Evolutionary conservation across 35 echinoderm and acorn worm species (phyloP), one percentile per base, ranked within the genome.

Genomic region (Apostichopus parvimensis): DNA sequence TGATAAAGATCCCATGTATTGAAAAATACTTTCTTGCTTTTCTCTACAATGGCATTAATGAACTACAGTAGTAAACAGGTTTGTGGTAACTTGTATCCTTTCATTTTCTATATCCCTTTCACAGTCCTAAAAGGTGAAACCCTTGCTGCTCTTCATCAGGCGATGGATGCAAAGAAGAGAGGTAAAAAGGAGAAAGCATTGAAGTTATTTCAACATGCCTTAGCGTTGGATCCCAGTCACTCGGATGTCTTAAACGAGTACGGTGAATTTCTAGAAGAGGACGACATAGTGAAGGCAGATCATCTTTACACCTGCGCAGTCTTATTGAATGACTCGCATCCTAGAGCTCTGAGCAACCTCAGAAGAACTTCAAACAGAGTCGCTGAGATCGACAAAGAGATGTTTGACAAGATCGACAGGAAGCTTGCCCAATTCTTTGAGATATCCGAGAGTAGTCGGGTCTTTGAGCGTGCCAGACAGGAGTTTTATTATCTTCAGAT

Each of bases 401-500:
- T 94, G 88, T 83, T 99, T 15, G 92, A 80, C 6, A 34, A 60
- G 8, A 95, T 99, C 66, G 97, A 99, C 52, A 45, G 52, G 8
- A 99, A 99, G 82, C 80, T 87, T 34, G 85, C 92, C 5, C 18
- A 93, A 20, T 87, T 79, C 12, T 62, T 92, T 4, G 28, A 92
- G 68, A 87, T 96, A 55, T 93, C 97, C 0, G 91, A 92, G 77
- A 78, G 95, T 14, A 94, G 80, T 23, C 72, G 91, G 4, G 97
- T 93, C 23, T 89, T 99, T 3, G 93, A 99, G 60, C 45, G 94
- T 20, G 97, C 93, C 0, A 77, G 92, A 52, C 73, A 93, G 70
- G 97, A 99, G 93, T 92, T 99, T 57, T 96, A 94, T 64, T 99
- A 99, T 61, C 90, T 94, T 5, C 97, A 99, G 57, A 92, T 99